Conservation (phyloP, 2,797 vertebrate genomes). For the Helicolenus hilgendorfi region DNA sequence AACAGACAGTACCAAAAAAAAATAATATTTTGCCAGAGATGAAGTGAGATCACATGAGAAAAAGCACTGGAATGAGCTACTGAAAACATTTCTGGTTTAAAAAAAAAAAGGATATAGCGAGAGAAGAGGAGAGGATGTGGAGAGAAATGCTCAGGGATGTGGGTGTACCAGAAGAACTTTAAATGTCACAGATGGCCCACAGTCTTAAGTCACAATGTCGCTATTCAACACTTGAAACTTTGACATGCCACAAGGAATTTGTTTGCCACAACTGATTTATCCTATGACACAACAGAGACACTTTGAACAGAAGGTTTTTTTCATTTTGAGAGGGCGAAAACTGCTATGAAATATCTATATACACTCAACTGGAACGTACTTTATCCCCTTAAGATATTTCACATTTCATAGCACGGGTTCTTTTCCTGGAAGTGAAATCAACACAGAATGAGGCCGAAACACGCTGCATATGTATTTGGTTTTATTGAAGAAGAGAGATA, state of each 20-base stretch:
- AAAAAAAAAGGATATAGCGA: not conserved
- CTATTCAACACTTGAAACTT: not conserved
- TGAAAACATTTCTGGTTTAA: not conserved
- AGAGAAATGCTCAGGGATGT: constrained; percentile 16
- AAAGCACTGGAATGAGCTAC: not conserved
- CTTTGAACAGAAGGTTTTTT: not conserved
- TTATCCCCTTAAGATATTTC: not conserved
- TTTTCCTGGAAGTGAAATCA: not conserved
- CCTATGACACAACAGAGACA: not conserved
- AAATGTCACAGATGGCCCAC: constrained; percentile 35
- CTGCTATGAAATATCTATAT: not conserved
- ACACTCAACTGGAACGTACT: not conserved
- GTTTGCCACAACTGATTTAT: not conserved
- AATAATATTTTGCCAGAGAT: not conserved
- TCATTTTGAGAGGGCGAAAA: not conserved
- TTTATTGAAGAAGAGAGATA: constrained; percentile 98
- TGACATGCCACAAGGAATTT: not conserved
- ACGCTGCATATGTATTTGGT: constrained; percentile 92
- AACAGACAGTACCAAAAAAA: not conserved
- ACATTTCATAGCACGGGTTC: not conserved
- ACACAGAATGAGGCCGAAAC: constrained; percentile 50
- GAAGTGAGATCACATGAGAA: not conserved
- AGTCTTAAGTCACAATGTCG: constrained; percentile 19
- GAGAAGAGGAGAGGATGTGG: not conserved
- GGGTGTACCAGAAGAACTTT: not conserved